Base-by-base conservation (phyloP, 1,140 invertebrate species). In the Megalopta genalis region DNA sequence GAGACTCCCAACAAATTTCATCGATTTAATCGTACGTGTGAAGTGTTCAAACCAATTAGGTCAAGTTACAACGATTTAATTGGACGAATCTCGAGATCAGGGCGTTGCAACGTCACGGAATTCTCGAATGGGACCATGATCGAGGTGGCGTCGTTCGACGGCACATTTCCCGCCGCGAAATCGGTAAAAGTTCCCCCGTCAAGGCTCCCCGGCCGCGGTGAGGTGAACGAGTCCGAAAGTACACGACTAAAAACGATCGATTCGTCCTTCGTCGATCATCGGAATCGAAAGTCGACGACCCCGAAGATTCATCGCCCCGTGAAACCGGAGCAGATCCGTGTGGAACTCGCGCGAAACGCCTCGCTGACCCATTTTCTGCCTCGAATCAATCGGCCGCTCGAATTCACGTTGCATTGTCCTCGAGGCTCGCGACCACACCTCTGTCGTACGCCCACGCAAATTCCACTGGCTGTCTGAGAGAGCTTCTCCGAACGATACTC, bases 401-500 rank as follows among this genome's bases (percentile, higher is more conserved):
- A 81, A 68, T 71, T 81, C 79, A 7, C 27, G 42, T 57, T 66
- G 64, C 69, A 75, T 80, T 80, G 69, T 74, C 62, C 64, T 60
- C 62, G 49, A 75, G 25, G 52, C 65, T 59, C n/a, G 66, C 54
- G 54, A 84, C 80, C 84, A 85, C 84, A 74, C 83, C 84, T 86
- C 76, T 60, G 39, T n/a, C 21, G 14, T 25, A 72, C 62, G 75
- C 83, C 80, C 76, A 78, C 80, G 81, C 73, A 32, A 49, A 84
- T 85, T 80, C 83, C 82, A 39, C 12, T 7, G 67, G 37, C 42
- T 72, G 68, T 37, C 42, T 10, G 5, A 1, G 10, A 14, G 2
- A 23, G 6, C 8, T 27, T 21, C 52, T 21, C 16, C 52, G 16
- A 14, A 18, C 14, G 49, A 46, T 52, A 0, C 49, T 54, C 52